Evolutionary conservation across 2,113 vertebrate species (phyloP).

Genomic region (Lepidothrix coronata): DNA sequence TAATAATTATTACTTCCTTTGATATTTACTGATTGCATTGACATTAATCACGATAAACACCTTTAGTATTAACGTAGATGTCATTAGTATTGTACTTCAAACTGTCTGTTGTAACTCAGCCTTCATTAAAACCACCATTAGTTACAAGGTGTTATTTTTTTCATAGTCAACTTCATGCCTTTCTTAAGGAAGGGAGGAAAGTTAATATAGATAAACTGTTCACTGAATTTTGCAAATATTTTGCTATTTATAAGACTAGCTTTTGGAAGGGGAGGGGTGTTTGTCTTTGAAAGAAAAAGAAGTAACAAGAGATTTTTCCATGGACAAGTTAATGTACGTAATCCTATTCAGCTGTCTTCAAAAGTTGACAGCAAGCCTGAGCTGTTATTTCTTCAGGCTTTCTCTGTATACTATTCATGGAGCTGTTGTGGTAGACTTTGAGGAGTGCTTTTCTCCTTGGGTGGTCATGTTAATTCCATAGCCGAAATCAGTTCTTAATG

Average conservation of each 20-base stretch:
- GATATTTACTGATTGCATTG: slow-evolving; percentile 30
- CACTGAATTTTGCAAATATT: neutral
- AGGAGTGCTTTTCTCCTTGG: neutral
- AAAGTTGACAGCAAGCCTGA: neutral
- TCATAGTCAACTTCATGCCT: neutral
- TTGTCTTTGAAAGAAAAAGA: neutral
- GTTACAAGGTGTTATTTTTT: neutral
- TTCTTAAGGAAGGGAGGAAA: neutral
- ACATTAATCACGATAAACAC: slow-evolving; percentile 49
- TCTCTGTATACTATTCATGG: neutral
- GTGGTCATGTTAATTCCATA: neutral
- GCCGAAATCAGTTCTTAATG: neutral
- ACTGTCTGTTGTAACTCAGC: neutral
- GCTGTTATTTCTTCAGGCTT: neutral
- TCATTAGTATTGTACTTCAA: neutral
- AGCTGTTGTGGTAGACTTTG: neutral
- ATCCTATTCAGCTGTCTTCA: neutral
- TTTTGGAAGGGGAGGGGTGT: rapidly evolving
- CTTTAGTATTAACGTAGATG: neutral
- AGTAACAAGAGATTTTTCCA: neutral
- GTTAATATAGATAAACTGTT: neutral
- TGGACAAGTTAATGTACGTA: neutral
- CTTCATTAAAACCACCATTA: slow-evolving; percentile 29
- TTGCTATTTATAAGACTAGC: neutral
- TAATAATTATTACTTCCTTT: slow-evolving; percentile 46